phyloP scores from a whole-genome alignment of 1,140 invertebrate genomes.

The Drosophila ananassae region DNA sequence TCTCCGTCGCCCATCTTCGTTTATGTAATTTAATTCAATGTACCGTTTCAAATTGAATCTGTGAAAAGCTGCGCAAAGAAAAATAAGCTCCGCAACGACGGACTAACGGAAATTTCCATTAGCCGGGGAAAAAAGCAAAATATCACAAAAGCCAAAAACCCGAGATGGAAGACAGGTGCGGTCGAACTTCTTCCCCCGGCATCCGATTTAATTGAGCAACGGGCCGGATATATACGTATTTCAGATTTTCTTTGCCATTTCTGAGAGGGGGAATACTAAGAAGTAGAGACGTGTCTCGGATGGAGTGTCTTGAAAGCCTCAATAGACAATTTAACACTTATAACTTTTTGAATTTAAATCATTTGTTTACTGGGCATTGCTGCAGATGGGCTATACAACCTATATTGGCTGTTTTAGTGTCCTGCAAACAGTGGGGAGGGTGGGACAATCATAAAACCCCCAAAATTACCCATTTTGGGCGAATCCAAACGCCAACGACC shows the following conservation, averaged over 20 bases:
- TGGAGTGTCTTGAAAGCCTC: no score
- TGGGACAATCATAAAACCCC: constrained; percentile 1
- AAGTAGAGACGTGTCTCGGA: constrained; percentile 9
- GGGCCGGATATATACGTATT: constrained; percentile 50
- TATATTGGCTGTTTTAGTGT: background rate
- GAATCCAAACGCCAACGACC: background rate
- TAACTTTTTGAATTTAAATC: background rate
- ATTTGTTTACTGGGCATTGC: background rate
- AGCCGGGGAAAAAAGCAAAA: constrained; percentile 36
- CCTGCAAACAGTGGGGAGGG: background rate
- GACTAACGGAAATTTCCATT: constrained; percentile 75
- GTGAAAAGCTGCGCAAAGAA: constrained; percentile 68
- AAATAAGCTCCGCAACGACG: constrained; percentile 62
- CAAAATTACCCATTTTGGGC: background rate
- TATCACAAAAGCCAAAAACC: constrained; percentile 54
- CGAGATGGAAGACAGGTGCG: constrained; percentile 32
- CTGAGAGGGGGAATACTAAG: background rate
- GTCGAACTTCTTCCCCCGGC: constrained; percentile 13
- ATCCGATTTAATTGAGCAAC: constrained; percentile 70
- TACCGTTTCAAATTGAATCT: constrained; percentile 81
- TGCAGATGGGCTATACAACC: background rate
- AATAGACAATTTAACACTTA: background rate
- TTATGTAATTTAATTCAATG: constrained; percentile 80
- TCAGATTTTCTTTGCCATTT: constrained; percentile 1
- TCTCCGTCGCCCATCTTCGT: constrained; percentile 39